Percentiles rank a stretch among this genome's conserved stretches.
These are phyloP conservation scores for Monopis laevigella DNA, from an alignment of 2,888 invertebrate genomes.

Conservation along the genomic window DNA sequence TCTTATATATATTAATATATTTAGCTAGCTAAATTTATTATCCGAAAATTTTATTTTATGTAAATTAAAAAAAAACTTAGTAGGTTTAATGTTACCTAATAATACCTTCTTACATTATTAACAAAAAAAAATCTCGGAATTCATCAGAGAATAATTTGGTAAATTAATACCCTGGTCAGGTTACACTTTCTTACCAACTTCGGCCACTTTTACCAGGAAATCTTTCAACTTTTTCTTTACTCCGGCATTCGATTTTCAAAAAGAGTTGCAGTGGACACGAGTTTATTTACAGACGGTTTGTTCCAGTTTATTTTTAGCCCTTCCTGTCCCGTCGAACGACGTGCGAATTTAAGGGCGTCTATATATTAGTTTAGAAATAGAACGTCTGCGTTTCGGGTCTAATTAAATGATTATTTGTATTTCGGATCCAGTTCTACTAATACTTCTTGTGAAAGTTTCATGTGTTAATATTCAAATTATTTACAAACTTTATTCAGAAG, in stretches of 20 bases:
- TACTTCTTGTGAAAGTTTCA: too few species aligned
- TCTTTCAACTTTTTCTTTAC: too few species aligned
- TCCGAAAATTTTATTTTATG: too few species aligned
- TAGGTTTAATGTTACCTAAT: too few species aligned
- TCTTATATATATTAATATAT: too few species aligned
- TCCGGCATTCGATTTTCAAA: background rate
- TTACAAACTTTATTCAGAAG: too few species aligned
- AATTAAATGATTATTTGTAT: constrained; percentile 9
- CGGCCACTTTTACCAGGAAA: constrained; percentile 1
- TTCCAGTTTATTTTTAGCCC: constrained; percentile 57
- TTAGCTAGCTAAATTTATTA: too few species aligned
- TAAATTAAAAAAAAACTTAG: too few species aligned
- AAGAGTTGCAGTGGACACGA: constrained; percentile 17
- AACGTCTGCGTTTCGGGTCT: constrained; percentile 1
- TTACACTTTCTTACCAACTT: constrained; percentile 7
- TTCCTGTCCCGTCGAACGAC: constrained; percentile 51
- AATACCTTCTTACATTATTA: too few species aligned
- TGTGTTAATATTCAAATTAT: too few species aligned
- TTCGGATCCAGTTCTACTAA: background rate
- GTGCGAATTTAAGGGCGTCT: constrained; percentile 59
- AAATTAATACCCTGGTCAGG: constrained; percentile 3
- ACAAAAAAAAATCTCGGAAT: background rate
- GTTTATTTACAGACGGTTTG: constrained; percentile 60
- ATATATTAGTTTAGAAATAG: constrained; percentile 19
- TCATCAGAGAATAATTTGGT: background rate